A percentile compares a stretch with the other conserved stretches of the same genome.
phyloP scores from a whole-genome alignment of 2,797 vertebrate genomes.

The Amphiprion clarkii region DNA sequence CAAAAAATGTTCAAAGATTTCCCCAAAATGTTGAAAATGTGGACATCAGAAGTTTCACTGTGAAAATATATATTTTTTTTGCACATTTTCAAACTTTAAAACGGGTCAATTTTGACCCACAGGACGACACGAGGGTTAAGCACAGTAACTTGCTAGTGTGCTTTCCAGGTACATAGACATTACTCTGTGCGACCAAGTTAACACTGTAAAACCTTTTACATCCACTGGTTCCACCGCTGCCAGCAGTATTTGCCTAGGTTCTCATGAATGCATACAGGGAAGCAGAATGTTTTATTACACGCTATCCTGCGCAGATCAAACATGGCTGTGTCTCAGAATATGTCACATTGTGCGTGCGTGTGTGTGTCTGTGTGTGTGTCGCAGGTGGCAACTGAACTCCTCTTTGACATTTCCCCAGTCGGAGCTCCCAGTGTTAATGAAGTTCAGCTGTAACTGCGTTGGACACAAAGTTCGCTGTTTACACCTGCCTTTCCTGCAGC shows the following conservation, averaged over 20 bases:
- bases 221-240: background rate
- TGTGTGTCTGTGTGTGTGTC: conserved; percentile 2
- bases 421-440: conserved; percentile 41
- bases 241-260: background rate
- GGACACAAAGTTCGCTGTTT: conserved; percentile 15
- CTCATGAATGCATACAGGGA: background rate
- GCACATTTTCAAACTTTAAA: no score
- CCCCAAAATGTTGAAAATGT: no score
- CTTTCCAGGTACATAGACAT: no score
- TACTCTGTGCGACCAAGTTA: background rate
- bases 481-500: conserved; percentile 26
- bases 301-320: background rate
- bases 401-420: conserved; percentile 29
- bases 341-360: background rate
- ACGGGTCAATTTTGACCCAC: no score
- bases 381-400: conserved; percentile 26
- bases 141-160: no score
- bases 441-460: conserved; percentile 33
- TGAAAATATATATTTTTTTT: no score
- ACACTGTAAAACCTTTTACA: background rate
- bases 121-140: no score
- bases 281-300: background rate
- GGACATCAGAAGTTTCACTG: no score
- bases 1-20: no score
- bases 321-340: background rate